Evolutionary conservation across 2,113 vertebrate species (phyloP).

Genomic region (Coryphaenoides rupestris): DNA sequence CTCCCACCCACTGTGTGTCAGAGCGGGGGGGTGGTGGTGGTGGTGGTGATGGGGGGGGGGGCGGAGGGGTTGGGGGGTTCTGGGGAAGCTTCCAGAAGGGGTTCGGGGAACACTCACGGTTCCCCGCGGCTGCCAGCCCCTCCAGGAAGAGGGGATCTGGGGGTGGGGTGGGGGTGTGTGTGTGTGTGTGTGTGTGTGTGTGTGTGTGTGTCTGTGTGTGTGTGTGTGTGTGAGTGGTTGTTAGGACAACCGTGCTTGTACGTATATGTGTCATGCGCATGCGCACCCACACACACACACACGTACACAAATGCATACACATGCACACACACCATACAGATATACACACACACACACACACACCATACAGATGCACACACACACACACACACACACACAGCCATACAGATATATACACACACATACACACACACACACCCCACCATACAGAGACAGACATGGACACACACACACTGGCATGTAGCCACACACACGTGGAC

Average conservation of each 20-base stretch:
- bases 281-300: conserved; percentile 6
- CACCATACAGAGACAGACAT: conserved; percentile 21
- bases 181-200: no score
- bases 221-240: no score
- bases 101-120: conserved; percentile 68
- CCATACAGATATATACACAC: not conserved
- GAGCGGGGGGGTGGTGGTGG: no score
- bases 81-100: conserved; percentile 30
- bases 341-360: not conserved
- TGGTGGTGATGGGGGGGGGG: no score
- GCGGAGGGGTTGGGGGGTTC: no score
- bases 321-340: conserved; percentile 9
- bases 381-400: conserved; percentile 30
- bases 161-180: not conserved
- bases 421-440: conserved; percentile 4
- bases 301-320: conserved; percentile 42
- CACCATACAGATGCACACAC: conserved; percentile 24
- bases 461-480: conserved; percentile 7
- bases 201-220: no score
- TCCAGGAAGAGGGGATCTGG: conserved; percentile 48
- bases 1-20: conserved; percentile 58
- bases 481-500: conserved; percentile 4
- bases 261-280: no score
- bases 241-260: no score
- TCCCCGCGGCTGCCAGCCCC: conserved; percentile 37